Evolutionary conservation across 2,113 vertebrate genomes (phyloP), one percentile per base, ranked within the genome.

Genomic region (Scomber japonicus): DNA sequence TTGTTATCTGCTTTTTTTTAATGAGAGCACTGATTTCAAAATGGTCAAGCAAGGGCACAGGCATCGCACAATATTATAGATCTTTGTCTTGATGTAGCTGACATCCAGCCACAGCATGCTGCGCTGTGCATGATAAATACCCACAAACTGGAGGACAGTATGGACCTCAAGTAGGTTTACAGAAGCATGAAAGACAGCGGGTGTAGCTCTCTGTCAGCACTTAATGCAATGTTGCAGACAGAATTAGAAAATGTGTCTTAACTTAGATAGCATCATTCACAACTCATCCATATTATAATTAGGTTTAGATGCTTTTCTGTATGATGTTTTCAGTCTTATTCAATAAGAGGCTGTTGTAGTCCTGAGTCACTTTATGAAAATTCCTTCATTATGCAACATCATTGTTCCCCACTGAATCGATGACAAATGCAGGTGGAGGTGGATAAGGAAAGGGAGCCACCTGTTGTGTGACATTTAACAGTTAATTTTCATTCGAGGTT

Each of bases 401-500:
- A 70, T 75, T 79, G 46, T 75, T 80, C 51, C 46, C 21, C 12
- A 44, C 17, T 55, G 40, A 70, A 89, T 89, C 86, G 68, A 79
- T 84, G 67, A 65, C 50, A 81, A 53, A 86, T 2, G 4, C 80
- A 69, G 56, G 16, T 63, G 65, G 61, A 64, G 71, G 53, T 82
- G 74, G 81, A 71, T 71, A 74, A 66, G 82, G 59, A 86, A 69
- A 48, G 4, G 48, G 31, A 77, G 46, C 75, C 69, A 81, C 72
- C 80, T 81, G 82, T 61, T 71, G 83, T 60, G 69, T 82, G 65
- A 86, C 81, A 82, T 88, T 85, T 77, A 35, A 59, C 44, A n/a
- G 27, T 68, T 69, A 15, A 54, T 75, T 70, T 80, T 57, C 7
- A 74, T 67, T 63, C 61, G 11, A 54, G 21, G 45, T 69, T 62